A percentile compares a stretch with the other conserved stretches of the same genome.
Conservation (phyloP, 2,888 invertebrate genomes). For the Smittia sp. region DNA sequence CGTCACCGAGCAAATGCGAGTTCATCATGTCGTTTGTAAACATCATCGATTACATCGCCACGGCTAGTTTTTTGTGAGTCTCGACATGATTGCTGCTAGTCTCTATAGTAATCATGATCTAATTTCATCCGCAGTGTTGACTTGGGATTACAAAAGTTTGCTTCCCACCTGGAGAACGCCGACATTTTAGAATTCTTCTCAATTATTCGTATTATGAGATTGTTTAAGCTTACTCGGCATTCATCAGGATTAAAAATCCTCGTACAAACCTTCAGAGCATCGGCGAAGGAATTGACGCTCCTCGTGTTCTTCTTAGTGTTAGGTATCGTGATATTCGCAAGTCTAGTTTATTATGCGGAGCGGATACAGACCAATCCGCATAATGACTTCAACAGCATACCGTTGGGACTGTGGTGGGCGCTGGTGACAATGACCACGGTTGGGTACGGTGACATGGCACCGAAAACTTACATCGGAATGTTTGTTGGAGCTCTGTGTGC, state of each 20-base stretch:
- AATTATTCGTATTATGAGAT: conserved; percentile 95
- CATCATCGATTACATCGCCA: conserved; percentile 98
- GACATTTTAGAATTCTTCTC: conserved; percentile 97
- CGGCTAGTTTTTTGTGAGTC: conserved; percentile 78
- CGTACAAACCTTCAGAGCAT: conserved; percentile 96
- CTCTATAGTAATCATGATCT: too few relatives aligned
- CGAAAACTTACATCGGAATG: conserved; percentile 98
- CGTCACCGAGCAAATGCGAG: conserved; percentile 89
- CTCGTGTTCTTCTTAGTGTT: conserved; percentile 96
- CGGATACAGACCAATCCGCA: conserved; percentile 91
- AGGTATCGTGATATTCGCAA: conserved; percentile 97
- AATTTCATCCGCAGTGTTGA: conserved; percentile 64
- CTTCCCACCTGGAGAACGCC: conserved; percentile 88
- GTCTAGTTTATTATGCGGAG: conserved; percentile 97
- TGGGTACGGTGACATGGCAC: conserved; percentile 98
- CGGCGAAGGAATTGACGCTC: conserved; percentile 92
- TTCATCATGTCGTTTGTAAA: conserved; percentile 96
- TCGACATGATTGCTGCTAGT: not conserved
- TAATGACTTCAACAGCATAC: conserved; percentile 98
- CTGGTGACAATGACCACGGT: conserved; percentile 99
- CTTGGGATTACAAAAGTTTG: conserved; percentile 82
- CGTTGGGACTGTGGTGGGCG: conserved; percentile 97
- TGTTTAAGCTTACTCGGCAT: conserved; percentile 95
- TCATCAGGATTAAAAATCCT: conserved; percentile 97
- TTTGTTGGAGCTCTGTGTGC: conserved; percentile 98